Evolutionary conservation across 1,140 invertebrate species (phyloP), one percentile per base, ranked within the genome.

Genomic region (Meloidogyne floridensis): DNA sequence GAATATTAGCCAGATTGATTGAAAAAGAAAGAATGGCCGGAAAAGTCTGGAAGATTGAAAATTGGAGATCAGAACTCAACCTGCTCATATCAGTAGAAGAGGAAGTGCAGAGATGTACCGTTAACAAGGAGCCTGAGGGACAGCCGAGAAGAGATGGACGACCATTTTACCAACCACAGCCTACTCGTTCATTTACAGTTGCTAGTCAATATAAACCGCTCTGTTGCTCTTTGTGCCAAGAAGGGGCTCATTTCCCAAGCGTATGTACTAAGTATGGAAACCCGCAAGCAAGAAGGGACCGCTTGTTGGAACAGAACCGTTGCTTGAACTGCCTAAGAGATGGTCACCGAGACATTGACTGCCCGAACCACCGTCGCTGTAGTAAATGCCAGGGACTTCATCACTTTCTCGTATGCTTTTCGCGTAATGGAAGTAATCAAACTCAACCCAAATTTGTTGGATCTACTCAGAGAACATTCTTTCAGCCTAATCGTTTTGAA

Each of bases 271-370:
- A n/a, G 53, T 74, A n/a, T 51, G 6, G n/a, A 43, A 18, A 74
- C 72, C 72, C 72, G 1, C 72, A 74, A n/a, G 72, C 72, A 13
- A 43, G 72, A 5, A 74, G 72, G 4, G 72, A 74, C 72, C 72
- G 72, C 1, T 51, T 74, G 2, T n/a, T 47, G 18, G 72, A 74
- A 51, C 72, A 74, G 6, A 74, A 74, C 5, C 72, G 72, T 11
- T 74, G 72, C n/a, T 2, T 18, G n/a, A 15, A 13, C n/a, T 74
- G 72, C 6, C 72, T 74, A 2, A 43, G 11, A 0, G 72, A 74
- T 10, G n/a, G 6, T 11, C 72, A 74, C 72, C 11, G n/a, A 13
- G 5, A 1, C 0, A 18, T 11, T 11, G 72, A 74, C 72, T 74
- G 72, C 4, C 72, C 72, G 0, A 47, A 43, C 15, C 5, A 10